Base-by-base conservation (phyloP, 2,888 invertebrate genomes). In the Geotrupes spiniger region DNA sequence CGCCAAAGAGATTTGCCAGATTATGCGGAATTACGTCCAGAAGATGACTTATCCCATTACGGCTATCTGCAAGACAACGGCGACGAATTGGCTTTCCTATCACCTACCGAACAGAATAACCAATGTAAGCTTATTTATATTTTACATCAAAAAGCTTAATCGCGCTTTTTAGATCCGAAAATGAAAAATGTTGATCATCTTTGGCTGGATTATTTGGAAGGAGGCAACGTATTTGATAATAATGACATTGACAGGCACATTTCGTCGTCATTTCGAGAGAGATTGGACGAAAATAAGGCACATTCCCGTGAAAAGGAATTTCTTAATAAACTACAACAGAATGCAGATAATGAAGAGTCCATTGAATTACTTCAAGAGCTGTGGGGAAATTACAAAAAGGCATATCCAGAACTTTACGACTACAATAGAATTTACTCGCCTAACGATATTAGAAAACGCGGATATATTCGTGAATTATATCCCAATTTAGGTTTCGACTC, bases 331-430 rank as follows among this genome's bases (percentile, higher is more conserved):
- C 65, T 71, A 29, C 74, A 76, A 54, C 75, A 75, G 45, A 76
- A 78, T 48, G 51, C 53, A n/a, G 51, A 54, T 16, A 53, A 51
- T 26, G 50, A 50, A 11, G 55, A 61, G 37, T 82, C 81, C 58
- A 75, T 78, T 4, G 69, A 78, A 36, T 69, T 80, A 12, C 63
- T 83, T 36, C 74, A 77, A 43, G 76, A 79, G 54, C 69, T 82
- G 6, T 82, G 79, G 78, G 76, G 78, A 21, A 80, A 80, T 62
- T 81, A 81, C 59, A 77, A 77, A 62, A 74, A 72, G 40, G 71
- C 73, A 42, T 74, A 76, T 52, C 70, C 72, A 54, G 51, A 54
- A 25, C 25, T 57, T 51, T 51, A 63, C 54, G 72, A 75, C 38
- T 63, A 65, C 15, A 36, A 46, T 39, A 43, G 44, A 9, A 33